These are phyloP conservation scores for Acleris laterana DNA, from an alignment of 2,888 invertebrate genomes.

Conservation along the genomic window DNA sequence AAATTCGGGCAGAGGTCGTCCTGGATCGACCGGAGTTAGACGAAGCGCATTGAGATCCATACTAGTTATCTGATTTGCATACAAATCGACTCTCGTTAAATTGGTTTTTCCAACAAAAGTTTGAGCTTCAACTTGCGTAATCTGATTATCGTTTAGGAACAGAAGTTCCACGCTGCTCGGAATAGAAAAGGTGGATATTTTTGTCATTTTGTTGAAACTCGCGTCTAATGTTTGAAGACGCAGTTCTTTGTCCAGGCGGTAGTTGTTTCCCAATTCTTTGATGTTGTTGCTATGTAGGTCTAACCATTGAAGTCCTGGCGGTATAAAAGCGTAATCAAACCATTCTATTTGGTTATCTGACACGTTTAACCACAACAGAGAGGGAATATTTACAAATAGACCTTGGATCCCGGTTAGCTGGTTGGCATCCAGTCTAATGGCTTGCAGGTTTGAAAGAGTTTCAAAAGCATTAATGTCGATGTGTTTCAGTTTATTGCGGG, in stretches of 20 bases:
- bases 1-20: constrained; percentile 92
- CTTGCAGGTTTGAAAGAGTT: constrained; percentile 91
- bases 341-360: constrained; percentile 94
- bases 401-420: constrained; percentile 92
- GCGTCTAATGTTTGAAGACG: constrained; percentile 93
- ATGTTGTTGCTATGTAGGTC: constrained; percentile 95
- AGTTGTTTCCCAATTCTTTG: constrained; percentile 90
- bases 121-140: constrained; percentile 93
- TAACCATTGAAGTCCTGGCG: constrained; percentile 92
- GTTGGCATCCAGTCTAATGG: constrained; percentile 94
- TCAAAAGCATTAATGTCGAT: constrained; percentile 93
- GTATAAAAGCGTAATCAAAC: constrained; percentile 95
- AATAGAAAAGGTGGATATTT: constrained; percentile 89
- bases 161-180: constrained; percentile 94
- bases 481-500: constrained; percentile 91
- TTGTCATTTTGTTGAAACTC: constrained; percentile 94
- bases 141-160: constrained; percentile 95
- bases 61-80: constrained; percentile 95
- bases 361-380: constrained; percentile 94
- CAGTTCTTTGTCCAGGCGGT: constrained; percentile 88
- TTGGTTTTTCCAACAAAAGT: constrained; percentile 95
- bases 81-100: constrained; percentile 95
- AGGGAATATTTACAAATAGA: constrained; percentile 92
- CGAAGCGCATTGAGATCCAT: constrained; percentile 95
- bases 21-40: constrained; percentile 90